Percentiles rank a stretch among this genome's conserved stretches.
Conservation (phyloP, 1,140 invertebrate genomes). For the Formica exsecta region DNA sequence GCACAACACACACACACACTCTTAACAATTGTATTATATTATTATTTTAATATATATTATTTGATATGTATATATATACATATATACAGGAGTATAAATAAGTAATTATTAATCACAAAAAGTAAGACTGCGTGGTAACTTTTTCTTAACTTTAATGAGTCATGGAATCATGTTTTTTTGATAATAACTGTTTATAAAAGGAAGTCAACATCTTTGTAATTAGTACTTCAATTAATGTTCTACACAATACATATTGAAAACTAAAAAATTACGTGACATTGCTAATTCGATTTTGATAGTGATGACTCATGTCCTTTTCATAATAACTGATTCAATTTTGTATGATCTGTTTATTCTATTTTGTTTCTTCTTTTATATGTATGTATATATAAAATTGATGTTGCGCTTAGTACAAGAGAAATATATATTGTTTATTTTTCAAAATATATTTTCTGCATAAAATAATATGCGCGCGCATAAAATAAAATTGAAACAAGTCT, state of each 20-base stretch:
- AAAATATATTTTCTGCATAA: conserved; percentile 22
- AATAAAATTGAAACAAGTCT: conserved; percentile 33
- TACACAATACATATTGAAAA: too few relatives aligned
- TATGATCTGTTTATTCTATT: neutral
- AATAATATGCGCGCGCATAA: neutral
- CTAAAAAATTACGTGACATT: too few relatives aligned
- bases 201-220: too few relatives aligned
- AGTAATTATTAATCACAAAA: neutral
- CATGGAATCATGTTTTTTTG: neutral
- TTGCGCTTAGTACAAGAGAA: conserved; percentile 4
- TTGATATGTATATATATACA: neutral
- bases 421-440: conserved; percentile 20
- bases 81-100: neutral
- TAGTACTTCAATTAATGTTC: too few relatives aligned
- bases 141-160: too few relatives aligned
- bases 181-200: neutral
- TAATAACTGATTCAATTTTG: conserved; percentile 30
- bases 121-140: neutral
- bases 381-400: conserved; percentile 28
- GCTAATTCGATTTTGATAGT: neutral
- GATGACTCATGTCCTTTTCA: neutral
- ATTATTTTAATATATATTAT: neutral
- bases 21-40: neutral
- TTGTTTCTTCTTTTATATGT: neutral
- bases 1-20: too few relatives aligned